Evolutionary conservation across 2,888 invertebrate species (phyloP).

Genomic region (Phaonia tiefii): DNA sequence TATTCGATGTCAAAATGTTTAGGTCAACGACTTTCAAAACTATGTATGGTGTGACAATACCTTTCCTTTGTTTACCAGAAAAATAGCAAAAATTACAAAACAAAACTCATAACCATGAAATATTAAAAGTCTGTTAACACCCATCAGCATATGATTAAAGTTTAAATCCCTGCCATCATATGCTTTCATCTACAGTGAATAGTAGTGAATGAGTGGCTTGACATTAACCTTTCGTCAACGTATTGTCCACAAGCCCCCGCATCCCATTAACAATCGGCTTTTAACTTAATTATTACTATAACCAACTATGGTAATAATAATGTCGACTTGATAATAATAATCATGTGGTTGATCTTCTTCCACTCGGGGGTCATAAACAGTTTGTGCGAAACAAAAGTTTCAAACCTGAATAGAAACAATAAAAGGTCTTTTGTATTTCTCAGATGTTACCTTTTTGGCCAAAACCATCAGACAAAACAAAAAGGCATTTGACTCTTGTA

Average conservation of each 20-base stretch:
- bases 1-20: too few species aligned
- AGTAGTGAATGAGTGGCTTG: too few species aligned
- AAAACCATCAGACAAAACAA: too few species aligned
- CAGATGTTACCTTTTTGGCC: constrained; percentile 6
- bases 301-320: not conserved
- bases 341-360: not conserved
- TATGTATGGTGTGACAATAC: too few species aligned
- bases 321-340: not conserved
- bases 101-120: not conserved
- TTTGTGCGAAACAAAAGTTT: too few species aligned
- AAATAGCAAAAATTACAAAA: too few species aligned
- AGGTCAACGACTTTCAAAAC: too few species aligned
- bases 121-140: not conserved
- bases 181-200: too few species aligned
- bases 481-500: not conserved
- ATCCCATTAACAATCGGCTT: not conserved
- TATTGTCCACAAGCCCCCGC: too few species aligned
- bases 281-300: constrained; percentile 6
- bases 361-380: too few species aligned
- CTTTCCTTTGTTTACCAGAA: too few species aligned
- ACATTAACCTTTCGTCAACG: not conserved
- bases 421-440: not conserved
- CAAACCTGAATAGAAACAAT: too few species aligned
- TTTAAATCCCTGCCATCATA: not conserved
- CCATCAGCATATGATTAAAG: not conserved